Percentiles rank a stretch among this genome's conserved stretches.
phyloP scores from a whole-genome alignment of 1,140 invertebrate species.

The Orussus abietinus region DNA sequence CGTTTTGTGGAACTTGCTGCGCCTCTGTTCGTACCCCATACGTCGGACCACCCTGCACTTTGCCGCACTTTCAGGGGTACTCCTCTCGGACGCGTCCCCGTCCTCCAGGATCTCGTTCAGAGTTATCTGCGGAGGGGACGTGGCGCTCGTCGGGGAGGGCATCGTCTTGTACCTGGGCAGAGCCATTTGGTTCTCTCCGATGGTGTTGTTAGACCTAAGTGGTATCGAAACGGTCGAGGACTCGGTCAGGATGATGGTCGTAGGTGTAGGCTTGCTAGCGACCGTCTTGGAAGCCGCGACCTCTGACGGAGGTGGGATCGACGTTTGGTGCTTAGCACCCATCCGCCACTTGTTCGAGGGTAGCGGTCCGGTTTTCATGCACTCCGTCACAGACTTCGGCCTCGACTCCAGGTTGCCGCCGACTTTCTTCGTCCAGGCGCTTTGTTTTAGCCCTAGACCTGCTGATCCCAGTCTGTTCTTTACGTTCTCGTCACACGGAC shows the following conservation, averaged over 20 bases:
- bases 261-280: slow-evolving; percentile 11
- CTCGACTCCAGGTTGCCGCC: slow-evolving; percentile 19
- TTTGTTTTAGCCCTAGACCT: neutral
- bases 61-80: slow-evolving; percentile 13
- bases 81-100: slow-evolving; percentile 44
- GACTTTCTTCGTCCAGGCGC: slow-evolving; percentile 15
- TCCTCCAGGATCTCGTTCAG: slow-evolving; percentile 74
- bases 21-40: slow-evolving; percentile 60
- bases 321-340: slow-evolving; percentile 26
- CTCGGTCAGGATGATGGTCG: slow-evolving; percentile 56
- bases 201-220: slow-evolving; percentile 40
- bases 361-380: slow-evolving; percentile 20
- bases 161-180: slow-evolving; percentile 58
- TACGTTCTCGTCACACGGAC: slow-evolving; percentile 21
- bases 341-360: slow-evolving; percentile 35
- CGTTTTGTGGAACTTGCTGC: slow-evolving; percentile 70
- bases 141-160: slow-evolving; percentile 50
- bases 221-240: slow-evolving; percentile 59
- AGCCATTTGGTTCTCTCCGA: slow-evolving; percentile 32
- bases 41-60: slow-evolving; percentile 40
- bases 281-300: slow-evolving; percentile 23
- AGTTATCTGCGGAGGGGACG: slow-evolving; percentile 52
- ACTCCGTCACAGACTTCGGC: slow-evolving; percentile 33
- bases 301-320: neutral
- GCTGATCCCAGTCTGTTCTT: slow-evolving; percentile 21